These are phyloP conservation scores for Anthopleura xanthogrammica DNA, from an alignment of 92 coral and sea anemone genomes.

Conservation along the genomic window DNA sequence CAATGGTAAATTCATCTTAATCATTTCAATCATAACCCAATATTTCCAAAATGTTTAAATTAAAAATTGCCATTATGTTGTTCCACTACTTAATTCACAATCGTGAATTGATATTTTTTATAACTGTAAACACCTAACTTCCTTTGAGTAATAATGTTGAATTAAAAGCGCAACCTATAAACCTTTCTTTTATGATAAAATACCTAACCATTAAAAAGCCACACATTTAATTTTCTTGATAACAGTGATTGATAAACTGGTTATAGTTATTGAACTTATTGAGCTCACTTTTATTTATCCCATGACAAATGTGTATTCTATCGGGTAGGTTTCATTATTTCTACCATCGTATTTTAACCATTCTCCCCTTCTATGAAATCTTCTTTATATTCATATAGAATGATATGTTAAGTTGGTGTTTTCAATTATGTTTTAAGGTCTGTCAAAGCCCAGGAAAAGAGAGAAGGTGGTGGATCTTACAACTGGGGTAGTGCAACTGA, in stretches of 20 bases:
- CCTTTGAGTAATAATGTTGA: not conserved
- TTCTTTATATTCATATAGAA: not conserved
- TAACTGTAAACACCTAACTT: too few species aligned
- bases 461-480: conserved; percentile 97
- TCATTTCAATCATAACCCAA: not conserved
- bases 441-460: conserved; percentile 91
- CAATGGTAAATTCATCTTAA: not conserved
- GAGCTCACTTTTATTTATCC: not conserved
- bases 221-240: not conserved
- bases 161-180: not conserved
- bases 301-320: not conserved
- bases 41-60: not conserved
- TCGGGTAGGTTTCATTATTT: not conserved
- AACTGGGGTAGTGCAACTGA: conserved; percentile 99
- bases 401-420: conserved; percentile 2
- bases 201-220: not conserved
- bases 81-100: too few species aligned
- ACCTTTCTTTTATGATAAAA: not conserved
- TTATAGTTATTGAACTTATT: not conserved
- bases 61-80: too few species aligned
- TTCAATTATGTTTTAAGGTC: conserved; percentile 43
- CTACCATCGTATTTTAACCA: not conserved
- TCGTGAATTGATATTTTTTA: too few species aligned
- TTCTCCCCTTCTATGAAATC: not conserved
- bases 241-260: not conserved